Percentiles rank a stretch among this genome's conserved stretches.
These are phyloP conservation scores for Trigoniulus corallinus DNA, from an alignment of 1,140 invertebrate species.

Conservation along the genomic window DNA sequence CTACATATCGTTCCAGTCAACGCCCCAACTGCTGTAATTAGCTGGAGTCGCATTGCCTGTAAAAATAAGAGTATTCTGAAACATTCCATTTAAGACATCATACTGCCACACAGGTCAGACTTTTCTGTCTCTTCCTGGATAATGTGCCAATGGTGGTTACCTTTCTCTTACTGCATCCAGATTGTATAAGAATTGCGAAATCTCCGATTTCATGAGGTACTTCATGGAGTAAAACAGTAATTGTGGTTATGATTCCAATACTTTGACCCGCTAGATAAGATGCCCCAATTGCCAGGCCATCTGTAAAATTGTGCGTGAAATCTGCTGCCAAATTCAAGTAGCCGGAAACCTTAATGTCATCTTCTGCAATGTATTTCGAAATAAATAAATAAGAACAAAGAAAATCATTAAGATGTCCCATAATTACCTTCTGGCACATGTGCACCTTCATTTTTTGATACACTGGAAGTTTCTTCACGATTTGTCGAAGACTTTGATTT, in stretches of 20 bases:
- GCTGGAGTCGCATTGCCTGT: constrained; percentile 76
- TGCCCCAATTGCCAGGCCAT: constrained; percentile 89
- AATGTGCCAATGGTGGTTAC: constrained; percentile 24
- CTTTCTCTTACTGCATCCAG: constrained; percentile 72
- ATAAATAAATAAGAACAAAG: constrained; percentile 8
- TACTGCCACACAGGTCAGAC: not conserved
- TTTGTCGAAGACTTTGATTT: too few species aligned
- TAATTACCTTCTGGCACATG: too few species aligned
- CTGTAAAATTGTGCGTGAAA: constrained; percentile 92
- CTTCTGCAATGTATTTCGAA: constrained; percentile 16
- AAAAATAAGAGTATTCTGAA: constrained; percentile 6
- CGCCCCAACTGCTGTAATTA: constrained; percentile 86
- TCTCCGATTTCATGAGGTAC: constrained; percentile 97
- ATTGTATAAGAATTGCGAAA: constrained; percentile 91
- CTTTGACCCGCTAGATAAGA: constrained; percentile 73
- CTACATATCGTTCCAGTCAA: constrained; percentile 76
- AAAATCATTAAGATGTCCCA: constrained; percentile 1
- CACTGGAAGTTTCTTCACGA: too few species aligned
- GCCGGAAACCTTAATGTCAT: constrained; percentile 74
- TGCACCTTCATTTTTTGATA: too few species aligned
- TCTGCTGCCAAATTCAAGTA: constrained; percentile 89
- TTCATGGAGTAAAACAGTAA: constrained; percentile 89
- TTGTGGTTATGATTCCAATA: constrained; percentile 57
- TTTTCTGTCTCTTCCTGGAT: not conserved
- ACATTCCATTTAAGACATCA: not conserved